These are phyloP conservation scores for Oxystoma pomonae DNA, from an alignment of 2,888 invertebrate species.

Conservation along the genomic window DNA sequence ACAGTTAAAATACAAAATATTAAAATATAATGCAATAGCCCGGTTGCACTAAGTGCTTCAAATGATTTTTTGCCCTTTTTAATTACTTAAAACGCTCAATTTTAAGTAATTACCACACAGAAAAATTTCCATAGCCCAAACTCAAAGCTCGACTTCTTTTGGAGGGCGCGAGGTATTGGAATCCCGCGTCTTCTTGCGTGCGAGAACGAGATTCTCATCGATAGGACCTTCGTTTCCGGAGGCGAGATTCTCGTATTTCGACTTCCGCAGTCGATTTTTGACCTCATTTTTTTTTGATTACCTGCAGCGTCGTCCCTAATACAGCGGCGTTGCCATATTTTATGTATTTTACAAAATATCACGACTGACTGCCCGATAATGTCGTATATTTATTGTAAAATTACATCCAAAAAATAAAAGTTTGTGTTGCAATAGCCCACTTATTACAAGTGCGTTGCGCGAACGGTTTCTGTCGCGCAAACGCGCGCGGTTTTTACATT, in stretches of 20 bases:
- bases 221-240: background rate
- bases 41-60: constrained; percentile 51
- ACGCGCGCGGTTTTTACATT: constrained; percentile 36
- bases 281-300: constrained; percentile 23
- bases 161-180: background rate
- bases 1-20: constrained; percentile 36
- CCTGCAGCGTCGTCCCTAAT: constrained; percentile 26
- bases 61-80: constrained; percentile 44
- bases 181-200: background rate
- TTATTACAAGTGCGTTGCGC: constrained; percentile 24
- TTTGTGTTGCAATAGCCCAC: constrained; percentile 50
- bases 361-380: constrained; percentile 48
- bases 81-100: constrained; percentile 27
- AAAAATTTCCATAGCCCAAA: constrained; percentile 47
- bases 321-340: constrained; percentile 22
- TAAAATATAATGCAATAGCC: constrained; percentile 45
- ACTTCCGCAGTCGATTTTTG: background rate
- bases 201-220: background rate
- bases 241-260: background rate
- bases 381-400: constrained; percentile 51
- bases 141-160: constrained; percentile 31
- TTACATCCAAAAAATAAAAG: constrained; percentile 42
- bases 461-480: background rate
- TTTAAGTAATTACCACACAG: constrained; percentile 39
- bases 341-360: constrained; percentile 50